Evolutionary conservation across 2,888 invertebrate species (phyloP), one percentile per base, ranked within the genome.

Genomic region (Camponotus fellah): DNA sequence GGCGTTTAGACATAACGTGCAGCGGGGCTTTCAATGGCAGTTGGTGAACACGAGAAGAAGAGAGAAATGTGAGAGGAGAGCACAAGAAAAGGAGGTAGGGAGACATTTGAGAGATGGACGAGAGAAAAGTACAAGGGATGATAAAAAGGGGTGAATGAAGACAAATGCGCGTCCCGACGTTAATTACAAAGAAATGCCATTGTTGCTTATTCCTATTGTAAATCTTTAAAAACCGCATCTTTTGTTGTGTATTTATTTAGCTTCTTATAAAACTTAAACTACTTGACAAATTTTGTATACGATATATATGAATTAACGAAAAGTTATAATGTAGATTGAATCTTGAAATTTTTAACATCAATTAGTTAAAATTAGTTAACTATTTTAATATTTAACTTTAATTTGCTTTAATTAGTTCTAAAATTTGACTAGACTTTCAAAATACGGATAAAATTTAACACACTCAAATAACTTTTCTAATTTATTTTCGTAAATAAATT

Each of bases 1-100:
- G 87, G 86, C 89, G 89, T 91, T 91, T 88, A 88, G 91, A 90
- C 89, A 84, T 89, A 90, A 91, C 88, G 86, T 85, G 88, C 86
- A 85, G 86, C 86, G 85, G 86, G 82, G 87, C 86, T 91, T 91
- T 88, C 87, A 89, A 86, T 89, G 83, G 85, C 84, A 82, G 37
- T 49, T 53, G 62, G 62, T 46, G 43, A 58, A 40, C 26, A 65
- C 68, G 62, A 34, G 60, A n/a, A 56, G 68, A 69, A 43, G 49
- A 68, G 83, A 71, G 69, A 40, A 37, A 49, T 80, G 66, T 53
- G 58, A 53, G 34, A 5, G 5, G n/a, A 34, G 37, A 53, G 71
- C 12, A 65, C 26, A 62, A 62, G 21, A 56, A 62, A 21, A 46
- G 32, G 26, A 9, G 21, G 17, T 34, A 40, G 32, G 62, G 17